Base-by-base conservation (phyloP, 2,797 vertebrate genomes). In the Sebastes nivosus region DNA sequence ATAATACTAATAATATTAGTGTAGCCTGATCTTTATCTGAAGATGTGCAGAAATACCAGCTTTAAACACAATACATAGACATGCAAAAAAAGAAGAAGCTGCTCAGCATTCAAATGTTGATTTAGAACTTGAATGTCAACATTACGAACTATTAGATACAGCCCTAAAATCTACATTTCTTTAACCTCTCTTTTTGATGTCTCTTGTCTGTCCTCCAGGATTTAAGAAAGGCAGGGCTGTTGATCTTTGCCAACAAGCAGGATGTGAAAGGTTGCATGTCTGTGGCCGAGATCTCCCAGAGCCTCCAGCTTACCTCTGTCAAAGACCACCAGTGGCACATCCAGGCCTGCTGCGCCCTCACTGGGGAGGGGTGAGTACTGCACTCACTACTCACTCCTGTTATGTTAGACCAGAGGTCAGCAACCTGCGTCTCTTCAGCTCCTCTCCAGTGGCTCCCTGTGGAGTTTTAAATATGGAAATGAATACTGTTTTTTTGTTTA, bases 261-360 rank as follows among this genome's bases (percentile, higher is more conserved):
- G 99, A 99, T 85, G 98, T 99, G 78, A 99, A 99, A 90, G 98
- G 97, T 85, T 99, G 98, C 93, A 97, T 99, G 98, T 96, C 97
- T 11, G 97, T 99, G 82, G 97, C 98, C 32, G 99, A 99, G 94
- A 99, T 99, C 92, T 99, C 99, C 24, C 98, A 99, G 95, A 99
- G 97, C 93, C 96, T 99, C 83, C 99, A 99, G 86, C 96, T 99
- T 69, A 99, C 99, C 55, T 98, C 98, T 0, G 95, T 99, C 79
- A 99, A 99, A 95, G 98, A 99, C 95, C 98, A 99, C 93, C 99
- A 98, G 91, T 99, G 99, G 98, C 98, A 99, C 93, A 99, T 99
- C 82, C 98, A 99, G 94, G 99, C 99, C 30, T 99, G 99, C 94
- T 99, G 99, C 84, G 99, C 97, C 77, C 97, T 99, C 55, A 99